Evolutionary conservation across 2,797 vertebrate genomes (phyloP).

Genomic region (Argentina silus): DNA sequence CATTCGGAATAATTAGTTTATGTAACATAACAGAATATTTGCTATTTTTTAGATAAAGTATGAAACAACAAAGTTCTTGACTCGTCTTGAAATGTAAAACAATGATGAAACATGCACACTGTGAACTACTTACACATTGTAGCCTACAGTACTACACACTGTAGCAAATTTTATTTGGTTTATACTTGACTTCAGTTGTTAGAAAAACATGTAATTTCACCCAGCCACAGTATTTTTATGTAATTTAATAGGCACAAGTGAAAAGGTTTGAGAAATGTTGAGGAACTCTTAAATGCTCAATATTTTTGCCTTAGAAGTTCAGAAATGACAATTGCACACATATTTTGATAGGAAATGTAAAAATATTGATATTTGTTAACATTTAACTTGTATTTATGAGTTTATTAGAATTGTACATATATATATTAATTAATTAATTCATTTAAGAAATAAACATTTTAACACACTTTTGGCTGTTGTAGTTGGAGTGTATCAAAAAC

Average conservation of each 20-base stretch:
- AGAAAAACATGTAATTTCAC: background rate
- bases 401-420: background rate
- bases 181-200: background rate
- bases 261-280: background rate
- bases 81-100: background rate
- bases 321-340: background rate
- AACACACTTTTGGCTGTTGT: background rate
- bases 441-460: constrained; percentile 4
- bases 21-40: too few relatives aligned
- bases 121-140: background rate
- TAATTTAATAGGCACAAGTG: background rate
- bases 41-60: background rate
- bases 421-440: background rate
- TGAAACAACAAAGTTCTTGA: background rate
- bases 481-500: background rate
- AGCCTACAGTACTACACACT: background rate
- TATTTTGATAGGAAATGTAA: background rate
- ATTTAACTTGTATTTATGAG: background rate
- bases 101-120: background rate
- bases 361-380: background rate
- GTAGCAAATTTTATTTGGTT: background rate
- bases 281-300: background rate
- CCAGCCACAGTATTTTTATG: background rate
- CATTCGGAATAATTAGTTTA: background rate
- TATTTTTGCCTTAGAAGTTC: background rate